Conservation (phyloP, 92 coral and sea anemone species). For the Hydrozoanthus gracilis region DNA sequence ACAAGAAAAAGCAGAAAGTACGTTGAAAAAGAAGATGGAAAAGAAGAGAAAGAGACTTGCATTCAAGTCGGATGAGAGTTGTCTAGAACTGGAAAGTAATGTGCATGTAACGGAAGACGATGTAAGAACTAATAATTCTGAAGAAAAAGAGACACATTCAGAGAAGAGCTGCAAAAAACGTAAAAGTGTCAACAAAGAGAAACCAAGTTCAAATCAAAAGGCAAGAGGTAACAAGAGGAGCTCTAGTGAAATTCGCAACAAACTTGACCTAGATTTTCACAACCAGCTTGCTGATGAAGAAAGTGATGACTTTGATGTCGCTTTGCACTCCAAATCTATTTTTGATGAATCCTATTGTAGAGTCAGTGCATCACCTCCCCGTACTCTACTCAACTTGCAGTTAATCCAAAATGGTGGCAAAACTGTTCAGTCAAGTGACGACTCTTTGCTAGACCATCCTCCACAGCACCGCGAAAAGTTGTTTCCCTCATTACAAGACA, state of each 20-base stretch:
- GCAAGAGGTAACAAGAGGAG: slow-evolving; percentile 33
- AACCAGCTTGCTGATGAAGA: slow-evolving; percentile 14
- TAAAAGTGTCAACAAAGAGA: slow-evolving; percentile 4
- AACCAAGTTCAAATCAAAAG: neutral
- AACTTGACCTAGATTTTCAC: slow-evolving; percentile 15
- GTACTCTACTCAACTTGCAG: neutral
- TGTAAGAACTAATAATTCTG: neutral
- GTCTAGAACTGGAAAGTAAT: slow-evolving; percentile 13
- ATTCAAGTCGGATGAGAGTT: slow-evolving; percentile 23
- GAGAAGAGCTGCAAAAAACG: neutral
- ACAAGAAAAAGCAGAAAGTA: slow-evolving; percentile 21
- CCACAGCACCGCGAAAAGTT: neutral
- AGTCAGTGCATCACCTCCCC: neutral
- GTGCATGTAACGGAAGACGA: neutral
- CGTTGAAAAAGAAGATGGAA: slow-evolving; percentile 11
- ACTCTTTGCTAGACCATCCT: neutral
- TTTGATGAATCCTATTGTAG: slow-evolving; percentile 17
- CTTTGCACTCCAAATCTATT: slow-evolving; percentile 25
- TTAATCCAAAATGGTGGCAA: neutral
- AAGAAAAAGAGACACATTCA: neutral
- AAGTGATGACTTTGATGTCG: slow-evolving; percentile 38
- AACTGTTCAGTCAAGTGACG: neutral
- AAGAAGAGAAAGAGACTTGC: slow-evolving; percentile 39
- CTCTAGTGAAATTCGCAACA: slow-evolving; percentile 33
- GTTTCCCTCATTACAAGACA: neutral